These are phyloP conservation scores for Crotalus horridus DNA, from an alignment of 2,113 vertebrate genomes.

Conservation along the genomic window DNA sequence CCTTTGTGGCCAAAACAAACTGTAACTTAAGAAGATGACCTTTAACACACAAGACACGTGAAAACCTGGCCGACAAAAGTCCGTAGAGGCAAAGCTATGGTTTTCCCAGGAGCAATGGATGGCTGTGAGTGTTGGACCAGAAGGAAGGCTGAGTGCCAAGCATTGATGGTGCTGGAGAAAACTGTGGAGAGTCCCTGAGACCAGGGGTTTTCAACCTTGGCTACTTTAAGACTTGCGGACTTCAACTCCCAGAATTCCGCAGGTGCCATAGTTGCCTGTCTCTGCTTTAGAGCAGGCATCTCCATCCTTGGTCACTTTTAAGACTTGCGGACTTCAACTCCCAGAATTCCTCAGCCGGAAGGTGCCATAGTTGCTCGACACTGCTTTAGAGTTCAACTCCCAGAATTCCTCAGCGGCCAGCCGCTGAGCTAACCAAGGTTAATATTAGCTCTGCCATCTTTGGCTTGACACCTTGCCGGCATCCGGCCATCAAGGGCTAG, in stretches of 20 bases:
- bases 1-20: background rate
- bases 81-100: background rate
- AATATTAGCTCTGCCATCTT: no score
- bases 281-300: no score
- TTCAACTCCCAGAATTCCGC: background rate
- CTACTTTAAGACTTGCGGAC: background rate
- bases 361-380: no score
- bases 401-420: background rate
- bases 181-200: background rate
- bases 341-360: no score
- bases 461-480: no score
- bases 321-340: no score
- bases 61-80: background rate
- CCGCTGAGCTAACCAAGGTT: no score
- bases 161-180: background rate
- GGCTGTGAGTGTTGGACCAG: background rate
- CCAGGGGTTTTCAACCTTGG: background rate
- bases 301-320: no score
- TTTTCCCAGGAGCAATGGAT: background rate
- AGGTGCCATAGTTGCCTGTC: background rate
- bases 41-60: background rate
- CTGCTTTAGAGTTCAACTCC: background rate
- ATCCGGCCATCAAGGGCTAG: no score
- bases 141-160: background rate
- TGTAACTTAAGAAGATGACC: background rate